Evolutionary conservation across 2,888 invertebrate genomes (phyloP), one percentile per base, ranked within the genome.

Genomic region (Sarcophaga rosellei): DNA sequence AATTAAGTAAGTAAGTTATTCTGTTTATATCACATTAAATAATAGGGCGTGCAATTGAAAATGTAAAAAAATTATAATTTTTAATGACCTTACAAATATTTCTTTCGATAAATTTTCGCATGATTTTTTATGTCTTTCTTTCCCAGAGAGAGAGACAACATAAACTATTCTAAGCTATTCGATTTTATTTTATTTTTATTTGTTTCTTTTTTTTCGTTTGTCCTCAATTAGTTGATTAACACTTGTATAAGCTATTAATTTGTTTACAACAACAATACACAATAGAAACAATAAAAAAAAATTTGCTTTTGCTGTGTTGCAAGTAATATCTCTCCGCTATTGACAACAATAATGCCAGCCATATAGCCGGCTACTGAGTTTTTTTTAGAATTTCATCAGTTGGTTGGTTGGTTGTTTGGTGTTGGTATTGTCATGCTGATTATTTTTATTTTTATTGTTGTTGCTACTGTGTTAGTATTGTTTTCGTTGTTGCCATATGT

Each of bases 181-280:
- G 53, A 15, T 15, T 17, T 15, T 53, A 53, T 17, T 53, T 53
- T 47, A 15, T 47, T 15, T 47, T 4, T 47, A 5, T 47, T 47
- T 47, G 35, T 23, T n/a, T n/a, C n/a, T n/a, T n/a, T n/a, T n/a
- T 62, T 78, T 59, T 80, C 74, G 83, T 73, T 86, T 86, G 76
- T 69, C 61, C 80, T 80, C 83, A 80, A 80, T 86, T 83, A 77
- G 59, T 80, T 69, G 73, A 80, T 79, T 75, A 68, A 53, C 73
- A 23, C 45, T 68, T 23, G 59, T 68, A 81, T 68, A 69, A 68
- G 47, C 35, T 62, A 75, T 75, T 81, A 68, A 81, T 81, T 76
- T 69, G 70, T 57, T 21, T n/a, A n/a, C 20, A 65, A 25, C 53
- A 53, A 15, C 17, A 53, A 53, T 53, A 53, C 15, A 17, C 53